Evolutionary conservation across 2,113 vertebrate genomes (phyloP), one percentile per base, ranked within the genome.

Genomic region (Hucho hucho): DNA sequence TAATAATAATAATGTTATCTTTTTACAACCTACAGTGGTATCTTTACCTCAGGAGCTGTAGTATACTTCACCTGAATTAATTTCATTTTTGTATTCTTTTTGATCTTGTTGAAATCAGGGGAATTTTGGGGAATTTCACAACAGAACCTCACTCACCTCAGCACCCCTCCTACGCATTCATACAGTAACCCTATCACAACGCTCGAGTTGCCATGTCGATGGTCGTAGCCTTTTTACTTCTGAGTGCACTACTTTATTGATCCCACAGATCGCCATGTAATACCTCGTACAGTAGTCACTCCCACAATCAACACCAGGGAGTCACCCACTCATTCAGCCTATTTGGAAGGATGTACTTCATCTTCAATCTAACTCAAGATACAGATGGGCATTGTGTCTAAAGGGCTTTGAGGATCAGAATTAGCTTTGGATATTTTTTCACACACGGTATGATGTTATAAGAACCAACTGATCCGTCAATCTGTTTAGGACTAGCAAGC

Each of bases 31-130:
- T 86, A 82, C 90, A 89, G 86, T 89, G 89, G 89, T 89, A 86
- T 90, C 87, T 88, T 89, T 88, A 92, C 93, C 93, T 93, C 91
- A 93, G 89, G 89, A 91, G 86, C 85, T 91, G 87, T 88, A 90
- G 82, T 84, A 88, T 90, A 88, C 89, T 90, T 90, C 87, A 89
- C 88, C 86, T 87, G 83, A 89, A 91, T 90, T 87, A 84, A 81
- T 86, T 91, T 90, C 88, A 90, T 92, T 92, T 92, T 90, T 91
- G 64, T 89, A 85, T 90, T 88, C 56, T 84, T 88, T 75, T 28
- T 69, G 25, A 91, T 87, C 85, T 82, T 74, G 84, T 86, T n/a
- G n/a, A n/a, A n/a, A n/a, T n/a, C n/a, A n/a, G n/a, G 79, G 83
- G 81, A 84, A 83, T 72, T 82, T 68, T n/a, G 69, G 83, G 80